Base-by-base conservation (phyloP, 2,113 vertebrate species). In the Camelus dromedarius region DNA sequence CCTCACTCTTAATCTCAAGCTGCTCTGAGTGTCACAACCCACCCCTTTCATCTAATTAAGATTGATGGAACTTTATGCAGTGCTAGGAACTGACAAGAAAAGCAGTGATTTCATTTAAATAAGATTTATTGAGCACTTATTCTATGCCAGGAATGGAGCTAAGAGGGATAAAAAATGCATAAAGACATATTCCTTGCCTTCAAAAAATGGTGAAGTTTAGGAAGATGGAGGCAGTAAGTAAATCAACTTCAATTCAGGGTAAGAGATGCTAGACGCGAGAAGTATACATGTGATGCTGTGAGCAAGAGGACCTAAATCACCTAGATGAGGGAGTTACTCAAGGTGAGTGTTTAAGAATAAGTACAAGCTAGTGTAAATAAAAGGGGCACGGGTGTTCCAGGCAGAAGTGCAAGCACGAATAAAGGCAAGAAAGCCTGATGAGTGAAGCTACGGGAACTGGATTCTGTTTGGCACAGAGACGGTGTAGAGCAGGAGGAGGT, bases 1-100 rank as follows among this genome's bases (percentile, higher is more conserved):
- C n/a, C 10, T 52, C 4, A 5, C 28, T 84, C 19, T 72, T 80
- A 38, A 66, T 64, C 67, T 70, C 58, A 85, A 81, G 18, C 38
- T 89, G 42, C 46, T 48, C n/a, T 56, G 46, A 30, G 13, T 60
- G 70, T 72, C 76, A 72, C 50, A 56, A 86, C 85, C 62, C 75
- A 95, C 70, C 80, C 66, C 70, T 72, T 79, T 82, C 38, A 79
- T 69, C 91, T 91, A 95, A 87, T 73, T 95, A 64, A 70, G 89
- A 93, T 82, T 75, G 96, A 92, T 96, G 89, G 92, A 42, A 58
- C 35, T 79, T 89, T 91, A 46, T 89, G 56, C 48, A 60, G 12
- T 52, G 24, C 46, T 75, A 69, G 38, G 64, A 83, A 42, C 42
- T 58, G 89, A 96, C 66, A 96, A 87, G 66, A 92, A 93, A 91